Evolutionary conservation across 2,888 invertebrate species (phyloP), one percentile per base, ranked within the genome.

Genomic region (Drosophila yooni): DNA sequence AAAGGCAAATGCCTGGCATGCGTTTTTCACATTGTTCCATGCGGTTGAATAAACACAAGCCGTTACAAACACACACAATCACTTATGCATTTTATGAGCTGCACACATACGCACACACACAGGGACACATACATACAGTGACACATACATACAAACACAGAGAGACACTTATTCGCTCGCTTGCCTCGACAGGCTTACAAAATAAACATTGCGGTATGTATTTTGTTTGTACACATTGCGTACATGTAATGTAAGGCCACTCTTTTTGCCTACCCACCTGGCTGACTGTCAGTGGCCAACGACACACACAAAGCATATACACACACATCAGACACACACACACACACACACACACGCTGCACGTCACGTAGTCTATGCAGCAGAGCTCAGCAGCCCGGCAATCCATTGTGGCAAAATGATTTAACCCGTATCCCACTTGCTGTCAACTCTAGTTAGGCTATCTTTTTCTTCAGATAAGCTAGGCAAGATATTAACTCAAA

Each of bases 171-270:
- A 81, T 84, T 74, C 83, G 83, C 87, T 84, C 84, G 84, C 80
- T 84, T 84, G 82, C 83, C 82, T 83, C 83, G 80, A 72, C 81
- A 83, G 79, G 83, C 80, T 86, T 81, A 79, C 81, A 85, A 82
- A 87, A 87, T 78, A 88, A 87, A 87, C 87, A 88, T 87, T 88
- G 84, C 88, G 87, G 87, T 81, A 69, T 84, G 87, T 81, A 82
- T 83, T 88, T 86, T 88, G 88, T 82, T 86, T 83, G 79, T 70
- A 79, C 83, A 88, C 85, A 79, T 74, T 84, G 84, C 84, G 84
- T 87, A 84, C 83, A 84, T 87, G 83, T 87, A 88, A 79, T 83
- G 83, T 79, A 64, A 72, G 84, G 83, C 82, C 77, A 81, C 76
- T 79, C 83, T 72, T 77, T 64, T 79, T 65, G 56, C 56, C 68